Conservation (phyloP, 2,888 invertebrate species). For the Tetragonisca angustula region DNA sequence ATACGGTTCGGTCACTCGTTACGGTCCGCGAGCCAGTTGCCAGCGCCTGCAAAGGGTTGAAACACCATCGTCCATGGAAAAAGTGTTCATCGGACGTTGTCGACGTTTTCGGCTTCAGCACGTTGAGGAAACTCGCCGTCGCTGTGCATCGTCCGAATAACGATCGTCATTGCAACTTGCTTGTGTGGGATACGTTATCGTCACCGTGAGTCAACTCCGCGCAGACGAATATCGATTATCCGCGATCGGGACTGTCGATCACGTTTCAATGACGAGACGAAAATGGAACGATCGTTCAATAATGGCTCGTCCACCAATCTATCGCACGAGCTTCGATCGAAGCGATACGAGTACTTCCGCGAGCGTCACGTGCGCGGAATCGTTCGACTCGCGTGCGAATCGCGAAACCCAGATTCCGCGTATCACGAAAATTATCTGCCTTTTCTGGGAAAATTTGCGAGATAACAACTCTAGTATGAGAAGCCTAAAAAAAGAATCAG, state of each 20-base stretch:
- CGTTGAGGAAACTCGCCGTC: slow-evolving; percentile 32
- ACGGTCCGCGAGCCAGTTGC: too few species aligned
- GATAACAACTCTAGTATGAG: too few species aligned
- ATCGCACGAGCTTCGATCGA: slow-evolving; percentile 5
- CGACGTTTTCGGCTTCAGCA: neutral
- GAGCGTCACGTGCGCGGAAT: slow-evolving; percentile 18
- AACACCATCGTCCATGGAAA: neutral
- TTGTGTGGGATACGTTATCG: slow-evolving; percentile 22
- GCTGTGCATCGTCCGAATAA: slow-evolving; percentile 10
- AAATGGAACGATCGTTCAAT: slow-evolving; percentile 56
- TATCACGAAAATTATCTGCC: neutral
- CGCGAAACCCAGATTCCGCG: neutral
- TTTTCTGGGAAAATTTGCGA: too few species aligned
- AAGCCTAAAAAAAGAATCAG: too few species aligned
- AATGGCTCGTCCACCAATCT: slow-evolving; percentile 36
- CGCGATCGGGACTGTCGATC: slow-evolving; percentile 51
- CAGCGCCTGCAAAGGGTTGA: too few species aligned
- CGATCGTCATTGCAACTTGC: slow-evolving; percentile 29
- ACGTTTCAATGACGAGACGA: slow-evolving; percentile 59
- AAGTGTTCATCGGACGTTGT: neutral
- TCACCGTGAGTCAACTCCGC: slow-evolving; percentile 26
- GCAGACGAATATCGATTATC: slow-evolving; percentile 59
- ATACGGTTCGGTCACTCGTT: too few species aligned
- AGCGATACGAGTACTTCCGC: slow-evolving; percentile 5
- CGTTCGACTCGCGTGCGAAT: slow-evolving; percentile 15